Evolutionary conservation across 2,113 vertebrate genomes (phyloP), one percentile per base, ranked within the genome.

Genomic region (Oncorhynchus keta): DNA sequence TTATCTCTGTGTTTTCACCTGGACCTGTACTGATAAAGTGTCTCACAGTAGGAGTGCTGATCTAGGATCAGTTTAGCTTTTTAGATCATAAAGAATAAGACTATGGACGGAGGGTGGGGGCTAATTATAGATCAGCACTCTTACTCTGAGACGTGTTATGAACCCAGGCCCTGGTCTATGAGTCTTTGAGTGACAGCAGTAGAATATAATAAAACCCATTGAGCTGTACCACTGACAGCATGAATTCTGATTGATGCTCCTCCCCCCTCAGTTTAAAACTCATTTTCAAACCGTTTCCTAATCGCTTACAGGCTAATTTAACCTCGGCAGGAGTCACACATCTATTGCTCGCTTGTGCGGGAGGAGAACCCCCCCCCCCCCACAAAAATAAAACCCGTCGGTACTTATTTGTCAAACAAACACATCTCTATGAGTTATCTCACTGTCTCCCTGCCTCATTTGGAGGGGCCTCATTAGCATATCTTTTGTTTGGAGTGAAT

Each of bases 401-500:
- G 78, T 84, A 88, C 89, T 89, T 91, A 90, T 89, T 92, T 90
- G 83, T 89, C 88, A 88, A 91, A 90, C 86, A 91, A 92, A 90
- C 79, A 81, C 66, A 78, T 75, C 62, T 79, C 70, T 51, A n/a
- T 18, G 68, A 74, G 66, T 81, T 82, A 85, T 71, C 83, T 77
- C 72, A 73, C 78, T 81, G 79, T 67, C 30, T 48, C 4, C 13
- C 32, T 77, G 87, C 78, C 86, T 91, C 83, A 82, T 91, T 92
- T 87, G 81, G 86, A 76, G 83, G 83, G 88, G 83, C 13, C 86
- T 87, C 91, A 92, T 93, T 93, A 92, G 87, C 85, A 89, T 90
- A 88, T 87, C 84, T 91, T 91, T 91, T 90, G 87, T 91, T 93
- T 90, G 87, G 66, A 88, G 87, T 89, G 91, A 91, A 94, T 93